phyloP scores from a whole-genome alignment of 2,113 vertebrate genomes.

The Ancistrus triradiatus region DNA sequence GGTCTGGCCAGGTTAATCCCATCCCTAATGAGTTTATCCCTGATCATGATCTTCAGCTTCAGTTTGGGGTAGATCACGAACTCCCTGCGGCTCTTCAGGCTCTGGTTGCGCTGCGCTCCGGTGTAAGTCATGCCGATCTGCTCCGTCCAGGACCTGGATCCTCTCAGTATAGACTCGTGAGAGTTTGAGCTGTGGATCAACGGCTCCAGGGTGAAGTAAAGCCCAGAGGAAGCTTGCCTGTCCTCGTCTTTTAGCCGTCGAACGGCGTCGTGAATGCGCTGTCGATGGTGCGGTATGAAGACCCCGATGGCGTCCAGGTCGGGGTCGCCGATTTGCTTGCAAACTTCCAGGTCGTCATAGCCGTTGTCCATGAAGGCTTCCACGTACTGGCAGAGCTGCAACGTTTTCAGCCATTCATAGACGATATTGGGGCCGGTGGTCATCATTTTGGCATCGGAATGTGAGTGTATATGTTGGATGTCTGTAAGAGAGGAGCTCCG shows the following conservation, averaged over 20 bases:
- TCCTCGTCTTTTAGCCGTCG: constrained; percentile 83
- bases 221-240: constrained; percentile 76
- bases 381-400: constrained; percentile 89
- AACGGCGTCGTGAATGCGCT: constrained; percentile 87
- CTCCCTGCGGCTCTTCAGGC: constrained; percentile 70
- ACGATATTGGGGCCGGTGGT: constrained; percentile 84
- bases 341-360: constrained; percentile 97
- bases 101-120: constrained; percentile 67
- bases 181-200: constrained; percentile 63
- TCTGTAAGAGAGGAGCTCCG: neutral
- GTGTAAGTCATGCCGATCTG: constrained; percentile 53
- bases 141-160: constrained; percentile 72
- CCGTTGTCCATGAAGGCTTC: constrained; percentile 96
- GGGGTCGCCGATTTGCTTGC: constrained; percentile 95
- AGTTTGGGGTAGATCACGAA: constrained; percentile 82
- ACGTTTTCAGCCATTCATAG: constrained; percentile 91
- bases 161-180: constrained; percentile 65
- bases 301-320: constrained; percentile 98
- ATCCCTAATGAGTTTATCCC: constrained; percentile 91
- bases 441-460: constrained; percentile 65
- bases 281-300: constrained; percentile 81
- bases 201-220: constrained; percentile 94
- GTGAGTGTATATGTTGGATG: neutral
- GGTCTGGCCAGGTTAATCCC: constrained; percentile 86
- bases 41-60: constrained; percentile 97